Conservation (phyloP, 2,888 invertebrate genomes). For the Clepsis dumicolana region DNA sequence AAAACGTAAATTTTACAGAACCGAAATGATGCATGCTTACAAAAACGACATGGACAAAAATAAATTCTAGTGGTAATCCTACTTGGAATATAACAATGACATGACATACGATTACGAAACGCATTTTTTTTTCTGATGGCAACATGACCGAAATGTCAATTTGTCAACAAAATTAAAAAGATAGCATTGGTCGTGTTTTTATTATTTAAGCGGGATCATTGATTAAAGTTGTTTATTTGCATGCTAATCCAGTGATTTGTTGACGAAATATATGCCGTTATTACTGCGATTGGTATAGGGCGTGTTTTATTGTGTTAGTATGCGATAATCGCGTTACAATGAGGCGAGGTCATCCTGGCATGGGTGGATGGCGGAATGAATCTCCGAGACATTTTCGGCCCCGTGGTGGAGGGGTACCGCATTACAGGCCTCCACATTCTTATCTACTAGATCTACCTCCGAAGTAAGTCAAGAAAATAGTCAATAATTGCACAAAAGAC, state of each 20-base stretch:
- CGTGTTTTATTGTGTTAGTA: conserved; percentile 53
- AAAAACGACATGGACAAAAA: background rate
- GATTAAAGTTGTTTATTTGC: conserved; percentile 59
- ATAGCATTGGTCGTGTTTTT: conserved; percentile 49
- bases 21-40: no score
- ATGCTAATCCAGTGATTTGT: conserved; percentile 32
- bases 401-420: conserved; percentile 65
- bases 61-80: no score
- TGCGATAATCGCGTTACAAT: conserved; percentile 70
- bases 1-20: no score
- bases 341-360: conserved; percentile 81
- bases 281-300: conserved; percentile 41
- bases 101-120: background rate
- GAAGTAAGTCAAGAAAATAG: conserved; percentile 57
- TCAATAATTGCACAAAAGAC: background rate
- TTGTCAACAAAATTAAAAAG: conserved; percentile 41
- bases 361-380: conserved; percentile 78
- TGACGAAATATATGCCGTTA: conserved; percentile 28
- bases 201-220: conserved; percentile 63
- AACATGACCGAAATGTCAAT: conserved; percentile 53
- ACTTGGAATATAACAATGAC: background rate
- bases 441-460: conserved; percentile 58
- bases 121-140: conserved; percentile 12
- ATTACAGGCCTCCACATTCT: conserved; percentile 65
- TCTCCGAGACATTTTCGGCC: conserved; percentile 76